Evolutionary conservation across 92 coral and sea anemone species (phyloP).

Genomic region (Isaurus tuberculatus): DNA sequence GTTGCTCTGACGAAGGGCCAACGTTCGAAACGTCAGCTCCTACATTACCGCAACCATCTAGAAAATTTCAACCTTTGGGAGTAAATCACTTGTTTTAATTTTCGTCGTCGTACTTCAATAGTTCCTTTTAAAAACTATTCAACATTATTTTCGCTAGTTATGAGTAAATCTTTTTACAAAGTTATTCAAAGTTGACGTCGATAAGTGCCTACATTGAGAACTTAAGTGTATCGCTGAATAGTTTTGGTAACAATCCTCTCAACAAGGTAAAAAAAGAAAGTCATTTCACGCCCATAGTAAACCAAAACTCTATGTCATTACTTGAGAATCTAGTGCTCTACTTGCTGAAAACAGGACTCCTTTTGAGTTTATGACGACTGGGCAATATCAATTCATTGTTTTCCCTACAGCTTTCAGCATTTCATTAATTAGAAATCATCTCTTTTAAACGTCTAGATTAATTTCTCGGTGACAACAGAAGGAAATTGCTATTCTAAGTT

Average conservation of each 20-base stretch:
- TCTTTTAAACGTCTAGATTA: constrained; percentile 19
- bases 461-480: constrained; percentile 11
- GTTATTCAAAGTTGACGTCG: not conserved
- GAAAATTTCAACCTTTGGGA: no score
- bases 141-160: not conserved
- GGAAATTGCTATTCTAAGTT: not conserved
- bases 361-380: not conserved
- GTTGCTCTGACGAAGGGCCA: no score
- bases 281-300: constrained; percentile 16
- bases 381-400: not conserved
- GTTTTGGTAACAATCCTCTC: constrained; percentile 5
- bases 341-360: not conserved
- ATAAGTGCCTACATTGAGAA: not conserved
- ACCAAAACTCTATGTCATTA: not conserved
- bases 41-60: no score
- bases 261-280: not conserved
- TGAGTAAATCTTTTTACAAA: not conserved
- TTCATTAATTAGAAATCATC: constrained; percentile 19
- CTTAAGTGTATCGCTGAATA: not conserved
- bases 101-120: no score
- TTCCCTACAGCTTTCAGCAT: constrained; percentile 13
- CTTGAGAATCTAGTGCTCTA: not conserved
- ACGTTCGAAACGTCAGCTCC: no score
- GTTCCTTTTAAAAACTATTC: not conserved
- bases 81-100: no score